Conservation (phyloP, 2,797 vertebrate genomes). For the Arnoldichthys spilopterus region DNA sequence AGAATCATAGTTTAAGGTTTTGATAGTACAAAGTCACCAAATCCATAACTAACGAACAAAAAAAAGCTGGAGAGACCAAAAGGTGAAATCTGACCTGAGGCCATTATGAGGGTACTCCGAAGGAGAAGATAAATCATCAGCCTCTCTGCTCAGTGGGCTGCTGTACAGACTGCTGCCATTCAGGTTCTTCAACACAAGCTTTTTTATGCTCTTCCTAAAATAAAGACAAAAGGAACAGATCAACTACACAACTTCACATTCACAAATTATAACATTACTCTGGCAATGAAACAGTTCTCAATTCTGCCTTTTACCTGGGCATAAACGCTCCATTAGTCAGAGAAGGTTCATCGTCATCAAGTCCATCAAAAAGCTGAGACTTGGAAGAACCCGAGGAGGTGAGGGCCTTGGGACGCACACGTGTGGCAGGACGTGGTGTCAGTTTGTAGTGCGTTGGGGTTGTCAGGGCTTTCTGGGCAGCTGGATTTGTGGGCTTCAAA, state of each 20-base stretch:
- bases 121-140: slow-evolving; percentile 85
- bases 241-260: neutral
- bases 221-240: slow-evolving; percentile 9
- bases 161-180: slow-evolving; percentile 85
- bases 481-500: slow-evolving; percentile 95
- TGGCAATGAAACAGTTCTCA: neutral
- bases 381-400: slow-evolving; percentile 86
- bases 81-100: slow-evolving; percentile 73
- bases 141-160: slow-evolving; percentile 81
- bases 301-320: slow-evolving; percentile 81
- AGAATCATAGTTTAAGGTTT: neutral
- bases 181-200: slow-evolving; percentile 93
- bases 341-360: slow-evolving; percentile 92
- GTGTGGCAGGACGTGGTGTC: slow-evolving; percentile 89
- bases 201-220: slow-evolving; percentile 95
- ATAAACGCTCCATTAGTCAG: slow-evolving; percentile 90
- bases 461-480: slow-evolving; percentile 93
- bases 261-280: neutral
- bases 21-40: neutral
- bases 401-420: slow-evolving; percentile 91
- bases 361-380: slow-evolving; percentile 92
- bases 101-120: slow-evolving; percentile 89
- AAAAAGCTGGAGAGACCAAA: neutral
- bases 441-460: slow-evolving; percentile 96
- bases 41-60: neutral